These are phyloP conservation scores for Phacellophora camtschatica DNA, from an alignment of 30 jellyfish, hydroid and myxozoan species.

Conservation along the genomic window DNA sequence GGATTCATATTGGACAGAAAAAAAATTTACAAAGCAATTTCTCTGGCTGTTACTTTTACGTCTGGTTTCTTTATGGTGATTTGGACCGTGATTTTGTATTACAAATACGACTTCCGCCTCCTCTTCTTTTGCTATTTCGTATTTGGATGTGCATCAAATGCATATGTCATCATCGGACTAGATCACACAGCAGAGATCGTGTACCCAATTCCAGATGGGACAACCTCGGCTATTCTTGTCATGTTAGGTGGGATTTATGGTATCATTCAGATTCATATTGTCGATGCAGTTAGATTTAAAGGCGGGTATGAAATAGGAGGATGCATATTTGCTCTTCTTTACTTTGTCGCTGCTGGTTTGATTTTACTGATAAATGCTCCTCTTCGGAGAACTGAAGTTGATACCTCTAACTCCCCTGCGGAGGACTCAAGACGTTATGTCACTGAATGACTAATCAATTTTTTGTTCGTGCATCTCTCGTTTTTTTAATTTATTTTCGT, in stretches of 20 bases:
- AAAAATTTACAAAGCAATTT: slow-evolving; percentile 27
- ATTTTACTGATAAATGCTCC: slow-evolving; percentile 51
- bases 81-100: slow-evolving; percentile 38
- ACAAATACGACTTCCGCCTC: slow-evolving; percentile 24
- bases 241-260: slow-evolving; percentile 74
- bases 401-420: too few relatives aligned
- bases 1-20: slow-evolving; percentile 75
- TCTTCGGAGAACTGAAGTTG: slow-evolving; percentile 64
- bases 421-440: too few relatives aligned
- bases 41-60: slow-evolving; percentile 10
- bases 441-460: too few relatives aligned
- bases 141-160: slow-evolving; percentile 75
- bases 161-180: slow-evolving; percentile 85
- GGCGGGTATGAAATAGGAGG: slow-evolving; percentile 81
- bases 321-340: slow-evolving; percentile 51
- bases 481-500: too few relatives aligned
- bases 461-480: too few relatives aligned
- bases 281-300: slow-evolving; percentile 45
- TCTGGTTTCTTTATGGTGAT: slow-evolving; percentile 19
- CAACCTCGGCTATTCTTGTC: slow-evolving; percentile 66
- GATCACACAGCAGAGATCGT: slow-evolving; percentile 93
- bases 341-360: slow-evolving; percentile 37
- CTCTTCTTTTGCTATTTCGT: slow-evolving; percentile 31
- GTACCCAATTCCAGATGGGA: slow-evolving; percentile 93
- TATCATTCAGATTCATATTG: slow-evolving; percentile 41